These are phyloP conservation scores for Balaeniceps rex DNA, from an alignment of 2,113 vertebrate species.

Conservation along the genomic window DNA sequence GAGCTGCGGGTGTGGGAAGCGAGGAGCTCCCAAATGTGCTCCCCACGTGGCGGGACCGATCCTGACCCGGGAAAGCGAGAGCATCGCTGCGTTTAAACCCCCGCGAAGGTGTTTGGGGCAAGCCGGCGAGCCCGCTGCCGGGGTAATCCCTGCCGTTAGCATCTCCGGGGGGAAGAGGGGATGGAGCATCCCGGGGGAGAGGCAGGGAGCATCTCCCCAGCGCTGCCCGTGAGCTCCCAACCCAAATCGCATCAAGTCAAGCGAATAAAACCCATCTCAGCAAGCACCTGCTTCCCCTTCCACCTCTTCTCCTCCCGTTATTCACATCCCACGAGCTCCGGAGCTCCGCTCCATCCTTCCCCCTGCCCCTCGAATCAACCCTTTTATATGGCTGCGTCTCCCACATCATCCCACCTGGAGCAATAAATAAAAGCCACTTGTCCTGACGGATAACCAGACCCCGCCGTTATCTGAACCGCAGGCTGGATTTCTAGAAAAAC, in stretches of 20 bases:
- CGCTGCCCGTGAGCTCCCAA: neutral
- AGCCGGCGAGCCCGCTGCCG: fast-evolving
- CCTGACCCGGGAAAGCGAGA: neutral
- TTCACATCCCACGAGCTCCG: neutral
- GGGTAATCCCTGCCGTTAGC: neutral
- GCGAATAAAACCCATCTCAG: neutral
- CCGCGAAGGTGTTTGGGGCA: neutral
- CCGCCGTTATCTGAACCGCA: neutral
- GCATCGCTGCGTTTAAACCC: fast-evolving
- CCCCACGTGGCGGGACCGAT: neutral
- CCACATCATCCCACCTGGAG: neutral
- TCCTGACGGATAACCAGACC: neutral
- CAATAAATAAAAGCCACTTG: neutral
- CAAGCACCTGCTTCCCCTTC: slow-evolving; percentile 22
- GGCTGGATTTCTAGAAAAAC: neutral
- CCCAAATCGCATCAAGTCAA: neutral
- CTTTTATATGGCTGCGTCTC: neutral
- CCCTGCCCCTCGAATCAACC: neutral
- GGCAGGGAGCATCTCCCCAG: neutral
- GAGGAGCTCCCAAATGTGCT: neutral
- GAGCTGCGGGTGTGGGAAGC: fast-evolving
- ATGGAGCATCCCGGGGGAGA: neutral
- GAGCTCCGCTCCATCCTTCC: neutral
- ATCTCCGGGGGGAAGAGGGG: neutral
- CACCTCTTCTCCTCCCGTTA: neutral